Base-by-base conservation (phyloP, 2,113 vertebrate genomes). In the Nothoprocta perdicaria region DNA sequence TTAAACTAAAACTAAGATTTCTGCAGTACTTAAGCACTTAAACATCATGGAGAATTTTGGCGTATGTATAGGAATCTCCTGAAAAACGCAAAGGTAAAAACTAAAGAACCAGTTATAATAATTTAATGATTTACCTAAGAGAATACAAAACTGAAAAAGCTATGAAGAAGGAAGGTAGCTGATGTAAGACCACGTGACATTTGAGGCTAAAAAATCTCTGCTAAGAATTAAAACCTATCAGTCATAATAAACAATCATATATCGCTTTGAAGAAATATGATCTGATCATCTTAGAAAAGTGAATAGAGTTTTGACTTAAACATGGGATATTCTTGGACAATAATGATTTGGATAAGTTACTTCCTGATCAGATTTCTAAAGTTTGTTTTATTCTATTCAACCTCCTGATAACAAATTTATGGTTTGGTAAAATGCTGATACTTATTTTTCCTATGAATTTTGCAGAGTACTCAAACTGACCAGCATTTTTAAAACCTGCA, bases 371-470 rank as follows among this genome's bases (percentile, higher is more conserved):
- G n/a, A 89, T 84, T 86, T 88, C 21, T 46, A 41, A 66, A 71
- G 31, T 84, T 78, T 90, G 68, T 62, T 66, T 84, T 33, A 45
- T 77, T 73, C 58, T 74, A 62, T 62, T 46, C 50, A 71, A n/a
- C 19, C 23, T 38, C 15, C 46, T 71, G 23, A 17, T 33, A 78
- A 88, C 62, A 66, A 93, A 84, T 29, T 48, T 45, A 10, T 35
- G 92, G 82, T 75, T 75, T 48, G 29, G 33, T 48, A 85, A 84
- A 72, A 62, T 91, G 27, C 27, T 87, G 40, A 87, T 48, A 58
- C 62, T 35, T 86, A 75, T 80, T 83, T 92, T 79, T 63, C 41
- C 27, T 77, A 26, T n/a, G 87, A 63, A 94, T 50, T n/a, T n/a
- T 46, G 62, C 17, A 74, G 75, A 74, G 9, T 22, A 72, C 52